phyloP scores from a whole-genome alignment of 2,888 invertebrate species.

The Pachycephus smyrnensis region DNA sequence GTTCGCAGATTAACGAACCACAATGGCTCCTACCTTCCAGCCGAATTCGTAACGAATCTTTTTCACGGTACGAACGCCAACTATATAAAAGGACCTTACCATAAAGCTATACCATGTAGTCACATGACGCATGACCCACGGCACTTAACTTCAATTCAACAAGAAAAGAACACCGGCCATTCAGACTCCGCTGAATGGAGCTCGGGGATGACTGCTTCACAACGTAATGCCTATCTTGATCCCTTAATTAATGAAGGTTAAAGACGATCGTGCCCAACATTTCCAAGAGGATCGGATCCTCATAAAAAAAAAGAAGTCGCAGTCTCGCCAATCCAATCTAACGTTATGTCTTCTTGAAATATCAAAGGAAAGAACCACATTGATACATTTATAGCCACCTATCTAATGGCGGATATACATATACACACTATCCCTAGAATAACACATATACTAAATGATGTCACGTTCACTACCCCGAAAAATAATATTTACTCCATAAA shows the following conservation, averaged over 20 bases:
- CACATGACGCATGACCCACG: constrained; percentile 5
- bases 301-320: not conserved
- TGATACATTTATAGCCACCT: not conserved
- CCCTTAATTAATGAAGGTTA: not conserved
- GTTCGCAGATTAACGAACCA: not conserved
- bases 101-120: not conserved
- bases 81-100: not conserved
- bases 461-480: not conserved
- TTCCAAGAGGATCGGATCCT: not conserved
- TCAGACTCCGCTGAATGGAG: constrained; percentile 26
- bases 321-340: not conserved
- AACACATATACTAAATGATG: not conserved
- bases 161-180: constrained; percentile 25
- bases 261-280: not conserved
- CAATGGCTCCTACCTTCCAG: not conserved
- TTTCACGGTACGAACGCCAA: not conserved
- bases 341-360: not conserved
- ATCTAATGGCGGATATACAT: not conserved
- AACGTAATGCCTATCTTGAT: not conserved
- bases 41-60: not conserved
- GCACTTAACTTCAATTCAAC: constrained; percentile 25
- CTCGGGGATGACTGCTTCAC: not conserved
- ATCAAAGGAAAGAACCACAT: not conserved
- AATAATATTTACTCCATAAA: not conserved
- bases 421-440: not conserved